Evolutionary conservation across 1,140 invertebrate genomes (phyloP), one percentile per base, ranked within the genome.

Genomic region (Dreissena polymorpha): DNA sequence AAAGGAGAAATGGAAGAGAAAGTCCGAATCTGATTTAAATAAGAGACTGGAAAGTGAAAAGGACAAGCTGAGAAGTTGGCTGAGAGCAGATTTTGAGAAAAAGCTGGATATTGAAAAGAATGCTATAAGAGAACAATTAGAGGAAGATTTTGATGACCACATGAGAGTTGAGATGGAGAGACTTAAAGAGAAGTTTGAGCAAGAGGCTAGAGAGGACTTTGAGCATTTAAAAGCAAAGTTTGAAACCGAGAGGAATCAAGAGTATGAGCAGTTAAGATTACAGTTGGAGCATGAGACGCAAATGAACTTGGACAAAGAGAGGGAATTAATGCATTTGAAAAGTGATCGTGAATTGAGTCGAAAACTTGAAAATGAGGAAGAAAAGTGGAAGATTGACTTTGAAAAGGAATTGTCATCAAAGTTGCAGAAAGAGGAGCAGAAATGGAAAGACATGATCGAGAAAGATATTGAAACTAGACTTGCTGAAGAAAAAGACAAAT

Each of bases 171-270:
- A 81, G 53, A 64, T 81, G 49, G 78, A 81, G 8, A 72, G 67
- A 63, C 13, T 73, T 23, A 72, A 57, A 29, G 78, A 81, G 10
- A 81, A 73, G 49, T 73, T 64, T 55, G 78, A 81, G 21, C 57
- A 49, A n/a, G 78, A 72, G 10, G 78, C 78, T 25, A 72, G 68
- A 53, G 70, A 72, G 51, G 78, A 81, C 63, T 81, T 81, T 72
- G 78, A 81, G 53, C 78, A 81, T 73, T 60, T 81, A 23, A 81
- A 73, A 67, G 53, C 55, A 51, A 83, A 76, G 53, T 75, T 83
- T 83, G 80, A 83, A 49, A 57, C 16, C 50, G 80, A 83, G 29
- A 67, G 70, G 27, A 29, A 60, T 18, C 10, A 57, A 49, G 73
- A 83, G 14, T 75, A n/a, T 74, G 51, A 55, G 18, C 25, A 29